These are phyloP conservation scores for Holacanthella duospinosa DNA, from an alignment of 2,888 invertebrate species.

Conservation along the genomic window DNA sequence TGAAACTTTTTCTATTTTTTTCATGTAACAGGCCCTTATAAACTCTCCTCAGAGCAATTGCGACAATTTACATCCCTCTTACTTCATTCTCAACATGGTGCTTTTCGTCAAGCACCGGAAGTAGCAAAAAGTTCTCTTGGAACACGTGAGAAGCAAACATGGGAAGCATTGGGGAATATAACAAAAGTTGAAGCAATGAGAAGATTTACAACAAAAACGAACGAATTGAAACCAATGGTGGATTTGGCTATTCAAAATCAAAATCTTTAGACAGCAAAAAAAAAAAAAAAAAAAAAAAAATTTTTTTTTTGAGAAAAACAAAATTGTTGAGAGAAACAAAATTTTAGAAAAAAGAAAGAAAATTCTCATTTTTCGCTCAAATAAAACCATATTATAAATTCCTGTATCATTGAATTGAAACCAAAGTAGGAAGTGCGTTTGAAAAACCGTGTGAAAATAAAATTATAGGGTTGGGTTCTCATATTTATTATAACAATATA, in stretches of 20 bases:
- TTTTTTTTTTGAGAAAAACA: too few relatives aligned
- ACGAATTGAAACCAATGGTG: constrained; percentile 6
- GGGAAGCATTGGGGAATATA: constrained; percentile 20
- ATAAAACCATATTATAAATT: too few relatives aligned
- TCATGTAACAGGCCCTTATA: constrained; percentile 19
- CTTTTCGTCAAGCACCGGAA: constrained; percentile 15
- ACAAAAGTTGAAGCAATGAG: constrained; percentile 20
- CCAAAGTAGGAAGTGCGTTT: too few relatives aligned
- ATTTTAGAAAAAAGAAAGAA: too few relatives aligned
- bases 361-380: too few relatives aligned
- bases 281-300: neutral
- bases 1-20: neutral
- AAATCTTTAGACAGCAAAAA: neutral
- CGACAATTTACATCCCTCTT: constrained; percentile 12
- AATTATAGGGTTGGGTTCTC: too few relatives aligned
- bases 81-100: constrained; percentile 17
- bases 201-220: constrained; percentile 11
- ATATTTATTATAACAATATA: too few relatives aligned
- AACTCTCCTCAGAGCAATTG: constrained; percentile 11
- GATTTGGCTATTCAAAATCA: constrained; percentile 10
- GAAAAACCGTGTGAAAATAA: too few relatives aligned
- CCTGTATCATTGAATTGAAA: too few relatives aligned
- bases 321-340: too few relatives aligned
- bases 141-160: constrained; percentile 17
- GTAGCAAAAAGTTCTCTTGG: constrained; percentile 7